phyloP scores from a whole-genome alignment of 1,140 invertebrate genomes.

The Littorina saxatilis region DNA sequence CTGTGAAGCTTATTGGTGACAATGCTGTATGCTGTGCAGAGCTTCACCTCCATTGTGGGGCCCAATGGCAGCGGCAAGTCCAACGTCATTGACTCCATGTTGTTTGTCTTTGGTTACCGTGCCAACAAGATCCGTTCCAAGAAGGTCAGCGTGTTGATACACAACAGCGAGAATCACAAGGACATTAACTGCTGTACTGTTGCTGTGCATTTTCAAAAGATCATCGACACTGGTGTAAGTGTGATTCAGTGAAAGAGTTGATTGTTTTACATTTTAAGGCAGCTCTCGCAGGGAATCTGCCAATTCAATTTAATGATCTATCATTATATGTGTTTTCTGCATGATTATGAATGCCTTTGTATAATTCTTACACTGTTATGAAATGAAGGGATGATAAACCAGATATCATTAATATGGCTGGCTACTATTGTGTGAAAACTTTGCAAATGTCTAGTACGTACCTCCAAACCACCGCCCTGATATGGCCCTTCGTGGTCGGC shows the following conservation, averaged over 20 bases:
- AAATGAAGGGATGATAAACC: too few relatives aligned
- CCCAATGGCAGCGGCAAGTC: constrained; percentile 99
- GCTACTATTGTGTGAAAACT: too few relatives aligned
- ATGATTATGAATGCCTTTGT: too few relatives aligned
- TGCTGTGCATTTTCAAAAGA: constrained; percentile 92
- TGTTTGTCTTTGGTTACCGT: constrained; percentile 99
- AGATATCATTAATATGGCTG: too few relatives aligned
- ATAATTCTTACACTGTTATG: too few relatives aligned
- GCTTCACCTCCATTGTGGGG: constrained; percentile 97
- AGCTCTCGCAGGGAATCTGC: too few relatives aligned
- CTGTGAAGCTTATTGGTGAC: too few relatives aligned
- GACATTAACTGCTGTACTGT: constrained; percentile 91
- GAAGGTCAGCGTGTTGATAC: constrained; percentile 94
- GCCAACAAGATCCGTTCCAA: constrained; percentile 97
- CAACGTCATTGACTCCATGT: constrained; percentile 99
- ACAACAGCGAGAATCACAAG: constrained; percentile 91
- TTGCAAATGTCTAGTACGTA: too few relatives aligned
- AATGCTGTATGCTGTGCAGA: constrained; percentile 80
- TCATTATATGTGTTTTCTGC: too few relatives aligned
- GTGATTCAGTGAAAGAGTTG: background rate
- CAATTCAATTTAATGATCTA: too few relatives aligned
- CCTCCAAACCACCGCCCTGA: too few relatives aligned
- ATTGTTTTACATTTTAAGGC: background rate
- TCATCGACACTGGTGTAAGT: constrained; percentile 83
- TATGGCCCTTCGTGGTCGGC: too few relatives aligned